phyloP scores from a whole-genome alignment of 2,888 invertebrate species.

The Plebejus anna region DNA sequence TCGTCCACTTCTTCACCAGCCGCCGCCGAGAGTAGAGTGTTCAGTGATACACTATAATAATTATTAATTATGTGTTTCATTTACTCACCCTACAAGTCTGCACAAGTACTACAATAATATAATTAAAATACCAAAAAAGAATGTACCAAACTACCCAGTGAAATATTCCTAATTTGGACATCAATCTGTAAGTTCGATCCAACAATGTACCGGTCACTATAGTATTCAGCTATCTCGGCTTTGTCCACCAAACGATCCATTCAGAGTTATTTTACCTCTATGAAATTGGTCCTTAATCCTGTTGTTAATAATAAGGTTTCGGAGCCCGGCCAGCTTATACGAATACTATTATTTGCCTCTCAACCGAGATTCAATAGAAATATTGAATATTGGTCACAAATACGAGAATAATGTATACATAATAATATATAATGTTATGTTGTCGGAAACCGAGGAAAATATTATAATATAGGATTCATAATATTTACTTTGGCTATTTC shows the following conservation, averaged over 20 bases:
- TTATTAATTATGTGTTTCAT: no score
- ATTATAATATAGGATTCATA: no score
- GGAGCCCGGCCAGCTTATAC: background rate
- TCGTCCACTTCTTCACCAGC: no score
- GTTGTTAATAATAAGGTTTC: background rate
- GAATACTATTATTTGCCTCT: background rate
- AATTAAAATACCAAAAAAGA: background rate
- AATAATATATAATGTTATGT: no score
- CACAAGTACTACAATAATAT: no score
- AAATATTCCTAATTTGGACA: background rate
- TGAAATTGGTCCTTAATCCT: background rate
- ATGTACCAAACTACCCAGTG: background rate
- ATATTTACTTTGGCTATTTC: no score
- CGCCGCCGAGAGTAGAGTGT: no score
- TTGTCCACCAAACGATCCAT: background rate
- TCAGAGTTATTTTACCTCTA: background rate
- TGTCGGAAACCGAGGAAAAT: background rate
- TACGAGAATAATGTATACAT: background rate
- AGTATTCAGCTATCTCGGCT: conserved; percentile 3
- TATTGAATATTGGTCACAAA: background rate
- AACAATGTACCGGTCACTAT: background rate
- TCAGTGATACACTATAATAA: no score
- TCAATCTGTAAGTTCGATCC: background rate
- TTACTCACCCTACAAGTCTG: no score
- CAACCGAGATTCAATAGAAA: background rate